These are phyloP conservation scores for Chroicocephalus ridibundus DNA, from an alignment of 2,113 vertebrate species.

Conservation along the genomic window DNA sequence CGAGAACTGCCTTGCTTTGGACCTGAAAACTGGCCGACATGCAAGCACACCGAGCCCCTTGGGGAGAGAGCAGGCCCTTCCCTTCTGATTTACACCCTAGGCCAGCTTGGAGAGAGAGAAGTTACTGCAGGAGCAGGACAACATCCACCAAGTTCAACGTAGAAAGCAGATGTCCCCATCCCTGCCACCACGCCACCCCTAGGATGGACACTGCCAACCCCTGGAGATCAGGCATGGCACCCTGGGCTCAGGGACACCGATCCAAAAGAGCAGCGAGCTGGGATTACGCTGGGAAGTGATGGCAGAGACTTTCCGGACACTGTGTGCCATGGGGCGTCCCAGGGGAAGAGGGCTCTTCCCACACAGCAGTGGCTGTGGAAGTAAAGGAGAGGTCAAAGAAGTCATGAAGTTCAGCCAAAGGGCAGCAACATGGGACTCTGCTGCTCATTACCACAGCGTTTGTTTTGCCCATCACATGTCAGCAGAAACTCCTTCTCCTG, in stretches of 20 bases:
- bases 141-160: background rate
- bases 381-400: background rate
- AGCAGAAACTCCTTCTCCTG: background rate
- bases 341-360: background rate
- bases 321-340: background rate
- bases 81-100: background rate
- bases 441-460: background rate
- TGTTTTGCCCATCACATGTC: background rate
- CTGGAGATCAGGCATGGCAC: background rate
- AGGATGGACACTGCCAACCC: background rate
- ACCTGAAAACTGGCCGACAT: background rate
- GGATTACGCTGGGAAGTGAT: background rate
- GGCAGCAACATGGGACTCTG: background rate
- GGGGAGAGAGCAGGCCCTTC: background rate
- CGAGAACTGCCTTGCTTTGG: background rate
- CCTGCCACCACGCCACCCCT: background rate
- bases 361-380: background rate
- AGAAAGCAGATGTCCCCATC: background rate
- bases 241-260: background rate
- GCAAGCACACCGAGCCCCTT: fast-evolving
- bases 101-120: background rate
- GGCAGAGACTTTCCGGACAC: background rate
- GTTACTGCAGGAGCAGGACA: background rate
- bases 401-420: background rate
- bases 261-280: background rate